Base-by-base conservation (phyloP, 1,140 invertebrate species). In the Danaus plexippus region DNA sequence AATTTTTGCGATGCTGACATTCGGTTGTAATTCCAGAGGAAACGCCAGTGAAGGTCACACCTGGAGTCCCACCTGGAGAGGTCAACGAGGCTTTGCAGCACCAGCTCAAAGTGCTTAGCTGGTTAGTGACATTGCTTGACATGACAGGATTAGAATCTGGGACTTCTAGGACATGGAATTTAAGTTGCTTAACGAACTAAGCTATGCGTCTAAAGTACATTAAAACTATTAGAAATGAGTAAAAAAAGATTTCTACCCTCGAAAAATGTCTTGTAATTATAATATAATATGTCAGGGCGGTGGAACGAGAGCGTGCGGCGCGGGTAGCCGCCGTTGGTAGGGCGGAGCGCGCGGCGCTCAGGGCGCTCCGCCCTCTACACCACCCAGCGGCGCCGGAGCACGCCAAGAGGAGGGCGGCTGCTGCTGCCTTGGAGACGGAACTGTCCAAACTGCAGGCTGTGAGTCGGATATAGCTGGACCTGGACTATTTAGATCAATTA, bases 51-150 rank as follows among this genome's bases (percentile, higher is more conserved):
- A 83, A 81, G 63, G 74, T 77, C 56, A 12, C 69, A 0, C 11
- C 80, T 0, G 80, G 77, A 0, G 67, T 73, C 11, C 63, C 61
- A 0, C 63, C 71, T 1, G 79, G 78, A 0, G 82, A 85, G 41
- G 77, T 85, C 15, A 82, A 82, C 54, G 82, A 85, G 40, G 80
- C 80, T 2, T 56, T 83, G 41, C 82, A 83, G 71, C 75, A 80
- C 66, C 80, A 83, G 65, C 74, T 85, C 43, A 85, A 85, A 56
- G 72, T 82, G 0, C 59, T 85, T 1, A 82, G 75, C 52, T 85
- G 80, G 82, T 85, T 50, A 75, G 78, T 74, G 1, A 8, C 52
- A 2, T 9, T 49, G 2, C 2, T 6, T 32, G 7, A 32, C 7
- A 32, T 32, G 7, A 6, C 22, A 32, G 22, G 22, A 7, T 32